Percentiles rank a stretch among this genome's conserved stretches.
Conservation (phyloP, 2,113 vertebrate genomes). For the Trichechus manatus region DNA sequence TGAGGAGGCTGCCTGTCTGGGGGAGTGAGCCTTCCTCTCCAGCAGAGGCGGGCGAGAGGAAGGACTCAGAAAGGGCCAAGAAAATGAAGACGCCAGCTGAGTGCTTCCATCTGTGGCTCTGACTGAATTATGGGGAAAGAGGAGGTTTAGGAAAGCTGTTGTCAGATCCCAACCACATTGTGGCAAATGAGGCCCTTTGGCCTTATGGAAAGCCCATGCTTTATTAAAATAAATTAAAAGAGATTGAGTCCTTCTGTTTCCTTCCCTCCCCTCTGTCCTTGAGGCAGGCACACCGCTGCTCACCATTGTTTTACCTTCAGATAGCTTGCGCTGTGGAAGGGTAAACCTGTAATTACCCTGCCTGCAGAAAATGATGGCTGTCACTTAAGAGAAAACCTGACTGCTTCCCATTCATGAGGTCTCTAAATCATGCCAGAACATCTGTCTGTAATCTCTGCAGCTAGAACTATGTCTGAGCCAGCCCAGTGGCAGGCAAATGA, state of each 20-base stretch:
- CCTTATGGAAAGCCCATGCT: constrained; percentile 73
- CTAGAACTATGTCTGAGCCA: constrained; percentile 83
- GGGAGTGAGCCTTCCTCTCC: neutral
- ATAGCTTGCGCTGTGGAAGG: constrained; percentile 64
- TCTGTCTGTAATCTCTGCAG: constrained; percentile 77
- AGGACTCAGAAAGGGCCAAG: neutral
- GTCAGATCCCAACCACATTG: constrained; percentile 54
- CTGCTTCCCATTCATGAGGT: constrained; percentile 70
- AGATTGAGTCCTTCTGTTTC: constrained; percentile 72
- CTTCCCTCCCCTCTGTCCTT: neutral
- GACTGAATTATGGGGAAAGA: constrained; percentile 67
- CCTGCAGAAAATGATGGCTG: constrained; percentile 75
- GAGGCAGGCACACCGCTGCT: constrained; percentile 47
- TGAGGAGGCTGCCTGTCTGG: neutral
- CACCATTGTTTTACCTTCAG: constrained; percentile 70
- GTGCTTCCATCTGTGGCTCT: constrained; percentile 64
- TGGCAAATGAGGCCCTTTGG: constrained; percentile 75
- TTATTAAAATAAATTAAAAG: constrained; percentile 80
- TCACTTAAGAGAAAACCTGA: constrained; percentile 74
- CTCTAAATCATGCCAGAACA: constrained; percentile 64
- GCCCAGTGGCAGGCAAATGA: constrained; percentile 84
- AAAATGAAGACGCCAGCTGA: constrained; percentile 20
- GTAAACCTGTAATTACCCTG: constrained; percentile 80
- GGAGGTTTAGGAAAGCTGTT: constrained; percentile 53
- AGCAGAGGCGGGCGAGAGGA: neutral